Conservation (phyloP, 1,140 invertebrate genomes). For the Harlomillsia oculata region DNA sequence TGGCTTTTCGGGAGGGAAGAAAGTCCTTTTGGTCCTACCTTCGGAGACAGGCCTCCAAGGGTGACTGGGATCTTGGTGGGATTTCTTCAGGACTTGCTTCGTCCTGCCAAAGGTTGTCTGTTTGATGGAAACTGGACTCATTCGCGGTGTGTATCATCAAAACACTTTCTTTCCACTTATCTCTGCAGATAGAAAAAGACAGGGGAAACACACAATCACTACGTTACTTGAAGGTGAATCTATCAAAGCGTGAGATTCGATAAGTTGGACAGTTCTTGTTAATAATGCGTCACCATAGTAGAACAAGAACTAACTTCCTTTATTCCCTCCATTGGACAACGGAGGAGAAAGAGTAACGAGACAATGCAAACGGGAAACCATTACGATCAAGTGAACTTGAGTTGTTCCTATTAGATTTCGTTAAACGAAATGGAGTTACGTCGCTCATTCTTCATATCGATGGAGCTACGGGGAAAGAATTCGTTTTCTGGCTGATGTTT, state of each 20-base stretch:
- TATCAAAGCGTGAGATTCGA: neutral
- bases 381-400: too few species aligned
- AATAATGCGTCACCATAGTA: neutral
- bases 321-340: neutral
- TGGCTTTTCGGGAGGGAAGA: neutral
- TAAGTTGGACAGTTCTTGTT: too few species aligned
- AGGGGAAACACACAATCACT: conserved; percentile 5
- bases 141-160: conserved; percentile 33
- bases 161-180: conserved; percentile 34
- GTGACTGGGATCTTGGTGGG: conserved; percentile 32
- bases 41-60: conserved; percentile 32
- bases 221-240: neutral
- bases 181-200: conserved; percentile 23
- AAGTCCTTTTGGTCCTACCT: conserved; percentile 13
- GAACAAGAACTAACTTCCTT: neutral
- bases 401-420: too few species aligned
- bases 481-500: too few species aligned
- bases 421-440: too few species aligned
- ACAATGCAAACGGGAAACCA: too few species aligned
- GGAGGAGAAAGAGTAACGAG: neutral
- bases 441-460: too few species aligned
- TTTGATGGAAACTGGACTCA: conserved; percentile 28
- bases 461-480: too few species aligned
- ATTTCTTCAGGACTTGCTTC: conserved; percentile 26
- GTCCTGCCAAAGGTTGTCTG: conserved; percentile 32